Percentiles rank a stretch among this genome's conserved stretches.
Evolutionary conservation across 2,797 vertebrate genomes (phyloP).

Genomic region (Alexandromys oeconomus): DNA sequence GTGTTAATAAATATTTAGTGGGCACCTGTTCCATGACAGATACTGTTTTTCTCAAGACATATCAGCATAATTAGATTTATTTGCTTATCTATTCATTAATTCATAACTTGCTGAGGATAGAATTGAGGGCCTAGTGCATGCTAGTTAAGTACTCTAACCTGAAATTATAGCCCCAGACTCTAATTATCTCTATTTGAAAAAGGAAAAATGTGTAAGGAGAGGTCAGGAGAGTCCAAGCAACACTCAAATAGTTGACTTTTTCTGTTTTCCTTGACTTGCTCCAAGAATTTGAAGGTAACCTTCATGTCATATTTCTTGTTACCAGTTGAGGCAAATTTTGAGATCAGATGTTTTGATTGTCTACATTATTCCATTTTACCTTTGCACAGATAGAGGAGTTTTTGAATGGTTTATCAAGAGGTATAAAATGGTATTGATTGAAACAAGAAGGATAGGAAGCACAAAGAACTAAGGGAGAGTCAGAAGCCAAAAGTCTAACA

Average conservation of each 20-base stretch:
- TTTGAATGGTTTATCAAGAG: background rate
- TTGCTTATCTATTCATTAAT: background rate
- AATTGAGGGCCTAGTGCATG: background rate
- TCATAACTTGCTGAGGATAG: background rate
- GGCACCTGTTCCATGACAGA: background rate
- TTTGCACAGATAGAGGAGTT: background rate
- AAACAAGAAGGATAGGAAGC: background rate
- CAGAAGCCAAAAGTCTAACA: background rate
- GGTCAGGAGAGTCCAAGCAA: background rate
- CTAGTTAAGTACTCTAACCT: background rate
- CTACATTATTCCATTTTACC: background rate
- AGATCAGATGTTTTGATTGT: background rate
- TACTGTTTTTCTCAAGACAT: background rate
- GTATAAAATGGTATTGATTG: background rate
- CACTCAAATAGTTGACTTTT: background rate
- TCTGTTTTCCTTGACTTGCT: background rate
- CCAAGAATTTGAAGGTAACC: background rate
- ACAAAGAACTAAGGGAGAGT: background rate
- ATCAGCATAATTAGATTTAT: background rate
- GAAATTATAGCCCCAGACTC: background rate
- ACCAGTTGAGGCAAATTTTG: background rate
- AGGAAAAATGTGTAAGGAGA: background rate
- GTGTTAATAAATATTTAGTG: conserved; percentile 32
- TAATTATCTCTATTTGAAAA: conserved; percentile 36
- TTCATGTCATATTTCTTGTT: background rate